Evolutionary conservation across 2,797 vertebrate genomes (phyloP).

Genomic region (Fringilla coelebs): DNA sequence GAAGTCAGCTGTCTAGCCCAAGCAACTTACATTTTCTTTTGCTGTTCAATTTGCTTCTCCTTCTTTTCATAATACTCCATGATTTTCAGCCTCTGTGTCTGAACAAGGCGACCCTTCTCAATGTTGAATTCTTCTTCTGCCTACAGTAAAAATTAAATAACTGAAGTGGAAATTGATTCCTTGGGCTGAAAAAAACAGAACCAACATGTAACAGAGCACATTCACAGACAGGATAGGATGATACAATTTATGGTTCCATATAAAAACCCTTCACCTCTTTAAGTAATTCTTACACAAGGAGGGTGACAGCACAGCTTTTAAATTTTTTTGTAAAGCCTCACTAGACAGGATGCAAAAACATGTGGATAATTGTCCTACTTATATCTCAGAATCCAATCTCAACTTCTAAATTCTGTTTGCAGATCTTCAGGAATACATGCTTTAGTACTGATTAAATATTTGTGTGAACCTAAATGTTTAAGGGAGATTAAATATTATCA

Average conservation of each 20-base stretch:
- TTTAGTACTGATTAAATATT: neutral
- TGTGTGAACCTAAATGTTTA: neutral
- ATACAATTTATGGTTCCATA: neutral
- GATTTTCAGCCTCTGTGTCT: constrained; percentile 97
- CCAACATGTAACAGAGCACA: constrained; percentile 12
- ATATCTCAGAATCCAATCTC: neutral
- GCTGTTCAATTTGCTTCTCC: constrained; percentile 98
- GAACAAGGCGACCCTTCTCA: constrained; percentile 96
- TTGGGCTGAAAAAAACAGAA: constrained; percentile 28
- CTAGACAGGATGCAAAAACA: neutral
- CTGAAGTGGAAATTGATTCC: constrained; percentile 32
- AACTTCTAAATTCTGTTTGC: neutral
- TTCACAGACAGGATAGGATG: neutral
- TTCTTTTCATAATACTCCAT: constrained; percentile 99
- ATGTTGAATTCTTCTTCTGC: constrained; percentile 99
- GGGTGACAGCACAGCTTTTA: neutral
- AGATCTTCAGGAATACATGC: neutral
- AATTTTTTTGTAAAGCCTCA: neutral
- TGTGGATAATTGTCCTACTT: neutral
- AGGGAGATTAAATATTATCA: neutral
- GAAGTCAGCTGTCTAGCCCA: neutral
- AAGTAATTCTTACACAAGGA: neutral
- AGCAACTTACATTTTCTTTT: constrained; percentile 97
- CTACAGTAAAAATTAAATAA: constrained; percentile 71
- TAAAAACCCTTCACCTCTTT: neutral